Base-by-base conservation (phyloP, 1,140 invertebrate genomes). In the Trichonephila inaurata region DNA sequence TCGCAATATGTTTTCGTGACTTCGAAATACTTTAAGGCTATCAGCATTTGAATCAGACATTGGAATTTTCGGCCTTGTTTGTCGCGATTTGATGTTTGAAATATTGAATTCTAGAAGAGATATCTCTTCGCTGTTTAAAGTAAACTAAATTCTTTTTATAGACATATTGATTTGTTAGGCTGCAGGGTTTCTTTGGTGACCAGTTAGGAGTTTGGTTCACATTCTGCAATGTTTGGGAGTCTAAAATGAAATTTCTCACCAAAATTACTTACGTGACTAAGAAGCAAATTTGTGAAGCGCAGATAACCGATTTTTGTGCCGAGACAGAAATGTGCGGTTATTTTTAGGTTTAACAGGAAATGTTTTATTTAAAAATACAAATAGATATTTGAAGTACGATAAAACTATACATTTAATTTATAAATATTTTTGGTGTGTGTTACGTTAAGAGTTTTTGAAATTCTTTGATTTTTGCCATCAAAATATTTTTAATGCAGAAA, bases 211-310 rank as follows among this genome's bases (percentile, higher is more conserved):
- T 33, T 14, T 77, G 66, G 72, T 77, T 33, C 18, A 28, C 18
- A 16, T 33, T 40, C 72, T 40, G 72, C 14, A 33, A 77, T 14
- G 66, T 69, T 24, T 69, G 14, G 66, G 4, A 69, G 66, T 24
- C 66, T 69, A 69, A 69, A 21, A 77, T 28, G 33, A 77, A 77
- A 33, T 77, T 77, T 77, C 72, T 19, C 72, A 28, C 72, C 72
- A 77, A 77, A 77, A 77, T 77, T 77, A 77, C 72, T 77, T 77
- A 77, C 72, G 72, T 77, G 72, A 77, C 72, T 18, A 28, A 77
- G 72, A 77, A 77, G 33, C 72, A 28, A 77, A 77, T 77, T 77
- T 28, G 28, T 14, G 24, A 33, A 77, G 33, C 18, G 18, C 28
- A 77, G 28, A 8, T 18, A 77, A 33, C 72, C 33, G 72, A 51